Percentiles rank a stretch among this genome's conserved stretches.
Conservation (phyloP, 2,797 vertebrate genomes). For the Sphenopsis melanotis region DNA sequence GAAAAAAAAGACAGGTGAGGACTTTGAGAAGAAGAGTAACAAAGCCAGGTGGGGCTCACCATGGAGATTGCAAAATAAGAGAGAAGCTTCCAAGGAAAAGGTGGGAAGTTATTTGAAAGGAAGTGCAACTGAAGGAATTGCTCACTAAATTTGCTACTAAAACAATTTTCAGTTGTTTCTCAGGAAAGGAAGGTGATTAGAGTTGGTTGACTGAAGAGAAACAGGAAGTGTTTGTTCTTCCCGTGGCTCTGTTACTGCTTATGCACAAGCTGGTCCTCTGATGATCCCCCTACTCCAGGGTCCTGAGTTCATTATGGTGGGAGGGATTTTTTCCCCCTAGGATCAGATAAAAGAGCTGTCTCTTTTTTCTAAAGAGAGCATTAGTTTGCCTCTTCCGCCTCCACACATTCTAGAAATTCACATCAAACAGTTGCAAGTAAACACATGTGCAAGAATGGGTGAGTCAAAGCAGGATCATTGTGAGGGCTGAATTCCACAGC, state of each 20-base stretch:
- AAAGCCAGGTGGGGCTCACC: not conserved
- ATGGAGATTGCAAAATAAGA: not conserved
- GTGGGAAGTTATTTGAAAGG: not conserved
- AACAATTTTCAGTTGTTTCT: not conserved
- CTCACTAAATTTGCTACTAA: not conserved
- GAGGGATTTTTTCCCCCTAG: too few relatives aligned
- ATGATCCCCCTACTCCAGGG: fast-evolving
- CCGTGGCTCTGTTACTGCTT: not conserved
- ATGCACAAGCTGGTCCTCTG: not conserved
- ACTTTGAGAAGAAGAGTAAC: not conserved
- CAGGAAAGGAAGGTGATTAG: not conserved
- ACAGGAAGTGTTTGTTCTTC: not conserved
- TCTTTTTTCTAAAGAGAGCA: not conserved
- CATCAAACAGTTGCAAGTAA: not conserved
- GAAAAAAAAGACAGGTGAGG: not conserved
- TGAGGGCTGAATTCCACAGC: not conserved
- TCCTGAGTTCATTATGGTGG: not conserved
- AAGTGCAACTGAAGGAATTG: not conserved
- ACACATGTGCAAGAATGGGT: not conserved
- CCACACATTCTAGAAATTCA: not conserved
- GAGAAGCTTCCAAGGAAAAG: not conserved
- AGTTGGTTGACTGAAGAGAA: not conserved
- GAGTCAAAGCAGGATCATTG: not conserved
- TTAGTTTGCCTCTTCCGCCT: not conserved
- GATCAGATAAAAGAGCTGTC: not conserved